These are phyloP conservation scores for Euplexia lucipara DNA, from an alignment of 2,888 invertebrate genomes.

Conservation along the genomic window DNA sequence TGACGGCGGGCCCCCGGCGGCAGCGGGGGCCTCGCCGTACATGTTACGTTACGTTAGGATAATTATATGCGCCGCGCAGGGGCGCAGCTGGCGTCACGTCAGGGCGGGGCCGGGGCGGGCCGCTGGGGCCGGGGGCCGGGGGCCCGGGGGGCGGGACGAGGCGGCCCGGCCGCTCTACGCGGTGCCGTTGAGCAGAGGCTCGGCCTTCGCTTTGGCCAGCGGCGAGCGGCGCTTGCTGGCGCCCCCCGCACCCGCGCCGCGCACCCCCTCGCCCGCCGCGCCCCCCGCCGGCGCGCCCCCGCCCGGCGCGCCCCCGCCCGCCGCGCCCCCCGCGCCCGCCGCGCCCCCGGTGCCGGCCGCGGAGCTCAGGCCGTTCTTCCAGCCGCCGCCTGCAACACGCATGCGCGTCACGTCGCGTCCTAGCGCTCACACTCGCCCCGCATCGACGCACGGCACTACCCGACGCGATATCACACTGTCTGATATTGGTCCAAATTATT, in stretches of 20 bases:
- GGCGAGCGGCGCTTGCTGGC: slow-evolving; percentile 77
- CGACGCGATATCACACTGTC: slow-evolving; percentile 1
- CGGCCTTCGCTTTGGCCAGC: slow-evolving; percentile 90
- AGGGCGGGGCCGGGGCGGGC: slow-evolving; percentile 27
- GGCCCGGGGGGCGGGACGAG: slow-evolving; percentile 31
- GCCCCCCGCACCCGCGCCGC: slow-evolving; percentile 62
- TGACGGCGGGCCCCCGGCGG: slow-evolving; percentile 58
- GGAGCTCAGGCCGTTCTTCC: slow-evolving; percentile 85
- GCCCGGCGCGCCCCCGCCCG: slow-evolving; percentile 52
- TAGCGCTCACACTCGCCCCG: background rate
- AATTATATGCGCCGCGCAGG: slow-evolving; percentile 58
- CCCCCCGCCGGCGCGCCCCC: slow-evolving; percentile 73
- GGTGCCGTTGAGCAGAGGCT: slow-evolving; percentile 93
- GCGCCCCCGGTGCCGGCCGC: slow-evolving; percentile 60
- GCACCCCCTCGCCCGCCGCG: slow-evolving; percentile 43
- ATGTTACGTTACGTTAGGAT: slow-evolving; percentile 72
- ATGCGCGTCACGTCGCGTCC: slow-evolving; percentile 2
- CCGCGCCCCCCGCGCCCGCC: slow-evolving; percentile 66
- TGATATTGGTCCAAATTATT: background rate
- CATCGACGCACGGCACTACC: background rate
- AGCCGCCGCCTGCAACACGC: slow-evolving; percentile 80
- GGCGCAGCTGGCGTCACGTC: slow-evolving; percentile 43
- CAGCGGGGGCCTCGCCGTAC: slow-evolving; percentile 59
- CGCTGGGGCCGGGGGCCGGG: slow-evolving; percentile 29
- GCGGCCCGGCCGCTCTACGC: slow-evolving; percentile 77